These are phyloP conservation scores for Drosophila melanica DNA, from an alignment of 1,140 invertebrate genomes.

Conservation along the genomic window DNA sequence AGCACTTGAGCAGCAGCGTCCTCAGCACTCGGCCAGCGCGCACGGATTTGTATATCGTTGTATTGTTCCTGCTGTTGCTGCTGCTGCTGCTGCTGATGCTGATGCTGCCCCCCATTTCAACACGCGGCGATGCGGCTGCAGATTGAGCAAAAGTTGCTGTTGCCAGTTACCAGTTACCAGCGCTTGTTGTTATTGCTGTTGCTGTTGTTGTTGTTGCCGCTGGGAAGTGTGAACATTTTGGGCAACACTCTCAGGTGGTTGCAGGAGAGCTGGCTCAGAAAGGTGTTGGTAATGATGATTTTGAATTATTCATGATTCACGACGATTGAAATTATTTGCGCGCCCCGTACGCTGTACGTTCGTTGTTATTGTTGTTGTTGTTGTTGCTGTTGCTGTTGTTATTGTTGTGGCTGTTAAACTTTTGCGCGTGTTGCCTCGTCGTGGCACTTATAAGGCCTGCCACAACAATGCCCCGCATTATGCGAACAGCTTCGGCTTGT, in stretches of 20 bases:
- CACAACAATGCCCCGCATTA: constrained; percentile 66
- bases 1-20: constrained; percentile 77
- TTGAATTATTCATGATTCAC: constrained; percentile 83
- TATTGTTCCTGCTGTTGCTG: constrained; percentile 39
- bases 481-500: constrained; percentile 38
- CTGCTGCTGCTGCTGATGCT: constrained; percentile 5
- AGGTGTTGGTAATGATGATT: constrained; percentile 82
- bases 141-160: constrained; percentile 77
- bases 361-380: constrained; percentile 33
- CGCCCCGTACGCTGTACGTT: constrained; percentile 42
- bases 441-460: constrained; percentile 76
- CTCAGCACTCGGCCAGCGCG: constrained; percentile 36
- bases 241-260: constrained; percentile 73
- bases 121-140: constrained; percentile 71
- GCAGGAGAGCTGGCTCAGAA: constrained; percentile 67
- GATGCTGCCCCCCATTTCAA: constrained; percentile 58
- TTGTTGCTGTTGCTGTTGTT: no score
- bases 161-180: constrained; percentile 50
- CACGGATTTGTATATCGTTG: constrained; percentile 51
- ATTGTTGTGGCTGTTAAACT: constrained; percentile 71
- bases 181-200: constrained; percentile 21
- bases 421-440: constrained; percentile 69
- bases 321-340: constrained; percentile 82
- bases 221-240: constrained; percentile 82
- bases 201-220: constrained; percentile 49